Evolutionary conservation across 2,797 vertebrate genomes (phyloP).

Genomic region (Trachops cirrhosus): DNA sequence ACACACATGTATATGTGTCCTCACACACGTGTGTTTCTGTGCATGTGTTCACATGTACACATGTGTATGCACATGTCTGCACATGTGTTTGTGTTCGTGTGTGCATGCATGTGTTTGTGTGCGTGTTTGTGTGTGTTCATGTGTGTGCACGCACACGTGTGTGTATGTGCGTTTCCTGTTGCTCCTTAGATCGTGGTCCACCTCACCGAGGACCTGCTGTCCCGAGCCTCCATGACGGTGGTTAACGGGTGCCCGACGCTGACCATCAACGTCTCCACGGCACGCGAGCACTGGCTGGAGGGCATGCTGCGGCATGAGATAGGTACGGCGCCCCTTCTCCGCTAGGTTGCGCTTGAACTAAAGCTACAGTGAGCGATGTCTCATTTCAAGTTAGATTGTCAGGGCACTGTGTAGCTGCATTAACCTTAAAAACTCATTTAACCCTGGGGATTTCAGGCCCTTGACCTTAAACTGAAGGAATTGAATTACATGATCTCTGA

Average conservation of each 20-base stretch:
- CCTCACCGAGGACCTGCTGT: constrained; percentile 94
- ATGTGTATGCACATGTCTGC: no score
- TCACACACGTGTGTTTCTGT: no score
- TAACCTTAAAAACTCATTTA: background rate
- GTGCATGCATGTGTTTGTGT: background rate
- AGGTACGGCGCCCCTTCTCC: constrained; percentile 77
- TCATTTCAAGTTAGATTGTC: background rate
- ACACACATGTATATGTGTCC: background rate
- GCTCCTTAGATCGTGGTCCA: constrained; percentile 91
- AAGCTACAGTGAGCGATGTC: background rate
- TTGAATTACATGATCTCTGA: background rate
- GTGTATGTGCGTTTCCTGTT: background rate
- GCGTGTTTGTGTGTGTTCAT: accelerated
- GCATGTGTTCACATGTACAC: no score
- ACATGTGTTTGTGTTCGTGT: background rate
- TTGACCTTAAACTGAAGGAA: background rate
- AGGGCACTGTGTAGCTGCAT: background rate
- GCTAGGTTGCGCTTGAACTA: background rate
- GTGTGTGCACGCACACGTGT: background rate
- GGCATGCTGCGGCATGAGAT: constrained; percentile 97
- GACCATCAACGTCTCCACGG: constrained; percentile 91
- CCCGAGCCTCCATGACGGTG: constrained; percentile 95
- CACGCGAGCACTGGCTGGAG: constrained; percentile 95
- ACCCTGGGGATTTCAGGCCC: background rate
- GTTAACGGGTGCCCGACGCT: constrained; percentile 93